Percentiles rank a stretch among this genome's conserved stretches.
Evolutionary conservation across 2,888 invertebrate species (phyloP).

Genomic region (Catocala sponsa): DNA sequence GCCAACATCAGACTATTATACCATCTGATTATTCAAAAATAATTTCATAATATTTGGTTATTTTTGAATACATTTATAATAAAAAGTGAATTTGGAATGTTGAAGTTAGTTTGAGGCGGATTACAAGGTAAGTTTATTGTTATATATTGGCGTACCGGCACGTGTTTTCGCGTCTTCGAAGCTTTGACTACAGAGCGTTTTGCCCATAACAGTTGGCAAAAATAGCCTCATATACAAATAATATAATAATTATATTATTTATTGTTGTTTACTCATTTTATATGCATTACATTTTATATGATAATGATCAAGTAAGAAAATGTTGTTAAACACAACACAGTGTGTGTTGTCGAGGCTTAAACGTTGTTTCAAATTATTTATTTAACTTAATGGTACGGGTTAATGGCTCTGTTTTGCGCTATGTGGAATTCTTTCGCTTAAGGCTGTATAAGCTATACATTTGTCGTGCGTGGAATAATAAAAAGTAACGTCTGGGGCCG

Average conservation of each 20-base stretch:
- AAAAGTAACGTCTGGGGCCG: slow-evolving; percentile 7
- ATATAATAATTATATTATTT: too few relatives aligned
- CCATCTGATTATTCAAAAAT: slow-evolving; percentile 22
- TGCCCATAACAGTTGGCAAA: too few relatives aligned
- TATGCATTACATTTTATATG: too few relatives aligned
- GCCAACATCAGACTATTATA: slow-evolving; percentile 16
- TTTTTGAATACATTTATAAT: slow-evolving; percentile 18
- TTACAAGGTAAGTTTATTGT: slow-evolving; percentile 37
- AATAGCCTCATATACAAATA: too few relatives aligned
- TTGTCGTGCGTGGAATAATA: slow-evolving; percentile 20
- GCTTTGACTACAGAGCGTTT: too few relatives aligned
- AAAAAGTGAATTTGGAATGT: slow-evolving; percentile 42
- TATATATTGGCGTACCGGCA: slow-evolving; percentile 31
- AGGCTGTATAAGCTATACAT: slow-evolving; percentile 9
- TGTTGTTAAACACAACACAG: background rate
- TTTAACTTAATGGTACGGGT: slow-evolving; percentile 29
- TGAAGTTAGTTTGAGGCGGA: slow-evolving; percentile 26
- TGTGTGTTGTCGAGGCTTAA: background rate
- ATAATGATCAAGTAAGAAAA: too few relatives aligned
- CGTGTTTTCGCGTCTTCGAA: slow-evolving; percentile 30
- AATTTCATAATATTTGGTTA: slow-evolving; percentile 14
- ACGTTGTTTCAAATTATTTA: slow-evolving; percentile 36
- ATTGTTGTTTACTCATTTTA: too few relatives aligned
- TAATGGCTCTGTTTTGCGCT: slow-evolving; percentile 15
- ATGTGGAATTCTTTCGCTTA: slow-evolving; percentile 6